These are phyloP conservation scores for Cheumatopsyche charites DNA, from an alignment of 1,140 invertebrate genomes.

Conservation along the genomic window DNA sequence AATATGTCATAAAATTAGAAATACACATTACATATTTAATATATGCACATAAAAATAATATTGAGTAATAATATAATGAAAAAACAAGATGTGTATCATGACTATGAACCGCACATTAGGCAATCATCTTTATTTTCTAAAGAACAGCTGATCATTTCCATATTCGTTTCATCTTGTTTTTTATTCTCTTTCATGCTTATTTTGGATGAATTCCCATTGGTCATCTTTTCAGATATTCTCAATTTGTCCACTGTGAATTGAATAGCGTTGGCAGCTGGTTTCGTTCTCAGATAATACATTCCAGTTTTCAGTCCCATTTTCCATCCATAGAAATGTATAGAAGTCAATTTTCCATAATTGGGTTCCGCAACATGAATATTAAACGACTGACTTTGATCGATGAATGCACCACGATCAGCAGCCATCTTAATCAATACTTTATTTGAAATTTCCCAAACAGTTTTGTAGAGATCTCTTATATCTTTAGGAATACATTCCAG, in stretches of 20 bases:
- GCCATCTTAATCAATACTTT: conserved; percentile 96
- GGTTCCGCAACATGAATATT: conserved; percentile 97
- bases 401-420: conserved; percentile 95
- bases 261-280: conserved; percentile 94
- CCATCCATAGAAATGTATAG: conserved; percentile 99
- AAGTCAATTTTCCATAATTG: conserved; percentile 91
- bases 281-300: conserved; percentile 98
- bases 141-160: conserved; percentile 84
- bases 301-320: conserved; percentile 96
- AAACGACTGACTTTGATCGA: conserved; percentile 98
- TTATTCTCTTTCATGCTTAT: conserved; percentile 42
- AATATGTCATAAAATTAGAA: no score
- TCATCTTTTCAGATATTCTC: conserved; percentile 63
- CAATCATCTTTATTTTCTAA: conserved; percentile 92
- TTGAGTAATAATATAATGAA: no score
- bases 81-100: no score
- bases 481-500: conserved; percentile 89
- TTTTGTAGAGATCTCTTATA: conserved; percentile 93
- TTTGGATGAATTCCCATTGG: conserved; percentile 46
- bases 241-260: conserved; percentile 98
- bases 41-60: no score
- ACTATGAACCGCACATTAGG: conserved; percentile 75
- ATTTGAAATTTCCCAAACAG: conserved; percentile 98
- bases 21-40: no score
- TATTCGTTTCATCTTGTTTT: conserved; percentile 59